phyloP scores from a whole-genome alignment of 2,797 vertebrate species.

The Rallus crepitans region DNA sequence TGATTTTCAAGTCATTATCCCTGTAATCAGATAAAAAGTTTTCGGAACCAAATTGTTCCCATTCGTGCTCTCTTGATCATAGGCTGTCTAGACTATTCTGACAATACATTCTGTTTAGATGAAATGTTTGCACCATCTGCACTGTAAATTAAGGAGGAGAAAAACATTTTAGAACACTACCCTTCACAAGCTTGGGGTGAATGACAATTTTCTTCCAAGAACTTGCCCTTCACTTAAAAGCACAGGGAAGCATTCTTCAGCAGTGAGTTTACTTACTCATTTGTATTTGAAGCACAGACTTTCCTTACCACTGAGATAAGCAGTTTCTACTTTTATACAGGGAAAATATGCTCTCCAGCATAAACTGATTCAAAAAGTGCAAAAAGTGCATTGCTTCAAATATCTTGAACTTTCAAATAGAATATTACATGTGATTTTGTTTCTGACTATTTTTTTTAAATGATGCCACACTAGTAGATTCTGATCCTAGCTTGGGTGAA shows the following conservation, averaged over 20 bases:
- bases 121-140: background rate
- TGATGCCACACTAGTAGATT: background rate
- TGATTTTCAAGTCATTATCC: slow-evolving; percentile 38
- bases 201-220: background rate
- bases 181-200: background rate
- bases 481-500: background rate
- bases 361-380: slow-evolving; percentile 1
- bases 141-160: background rate
- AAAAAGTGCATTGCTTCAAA: background rate
- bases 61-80: slow-evolving; percentile 16
- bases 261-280: slow-evolving; percentile 7
- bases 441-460: background rate
- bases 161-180: background rate
- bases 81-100: background rate
- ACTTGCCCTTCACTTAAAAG: background rate
- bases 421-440: background rate
- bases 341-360: background rate
- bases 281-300: slow-evolving; percentile 21
- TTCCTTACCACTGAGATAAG: background rate
- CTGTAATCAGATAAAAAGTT: slow-evolving; percentile 41
- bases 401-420: slow-evolving; percentile 12
- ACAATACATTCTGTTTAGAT: background rate
- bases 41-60: slow-evolving; percentile 1
- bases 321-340: background rate
- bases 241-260: background rate